phyloP scores from a whole-genome alignment of 2,113 vertebrate genomes.

The Capreolus pygargus region DNA sequence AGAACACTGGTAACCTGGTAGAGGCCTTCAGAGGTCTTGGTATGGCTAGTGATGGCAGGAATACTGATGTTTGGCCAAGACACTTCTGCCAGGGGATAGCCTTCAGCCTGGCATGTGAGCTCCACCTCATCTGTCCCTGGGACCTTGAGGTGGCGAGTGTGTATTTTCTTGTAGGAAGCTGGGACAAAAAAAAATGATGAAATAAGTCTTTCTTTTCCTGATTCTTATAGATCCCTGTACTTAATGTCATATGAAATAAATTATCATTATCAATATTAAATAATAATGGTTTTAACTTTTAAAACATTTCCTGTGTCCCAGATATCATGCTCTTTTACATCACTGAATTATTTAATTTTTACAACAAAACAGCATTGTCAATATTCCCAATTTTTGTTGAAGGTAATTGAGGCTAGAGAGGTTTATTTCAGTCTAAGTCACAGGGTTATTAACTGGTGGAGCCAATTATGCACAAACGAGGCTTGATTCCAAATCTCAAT shows the following conservation, averaged over 20 bases:
- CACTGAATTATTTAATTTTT: background rate
- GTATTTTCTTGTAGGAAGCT: constrained; percentile 80
- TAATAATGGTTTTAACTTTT: background rate
- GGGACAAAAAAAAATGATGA: constrained; percentile 53
- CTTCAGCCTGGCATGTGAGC: constrained; percentile 86
- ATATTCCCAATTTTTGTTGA: background rate
- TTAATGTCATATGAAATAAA: background rate
- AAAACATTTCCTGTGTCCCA: background rate
- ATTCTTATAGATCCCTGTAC: background rate
- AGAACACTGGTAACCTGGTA: constrained; percentile 85
- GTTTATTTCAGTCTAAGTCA: background rate
- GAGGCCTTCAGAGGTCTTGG: constrained; percentile 77
- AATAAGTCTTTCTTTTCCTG: background rate
- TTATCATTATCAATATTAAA: background rate
- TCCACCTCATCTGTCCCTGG: constrained; percentile 67
- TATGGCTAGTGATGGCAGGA: constrained; percentile 74
- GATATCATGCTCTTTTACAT: background rate
- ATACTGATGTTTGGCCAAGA: constrained; percentile 79
- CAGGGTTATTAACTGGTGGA: background rate
- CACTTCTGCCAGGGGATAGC: constrained; percentile 84
- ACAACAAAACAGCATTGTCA: background rate
- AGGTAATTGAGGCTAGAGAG: background rate
- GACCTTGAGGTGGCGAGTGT: constrained; percentile 47
- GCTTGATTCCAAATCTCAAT: background rate
- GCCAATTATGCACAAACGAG: background rate